These are phyloP conservation scores for Podiceps cristatus DNA, from an alignment of 2,113 vertebrate species.

Conservation along the genomic window DNA sequence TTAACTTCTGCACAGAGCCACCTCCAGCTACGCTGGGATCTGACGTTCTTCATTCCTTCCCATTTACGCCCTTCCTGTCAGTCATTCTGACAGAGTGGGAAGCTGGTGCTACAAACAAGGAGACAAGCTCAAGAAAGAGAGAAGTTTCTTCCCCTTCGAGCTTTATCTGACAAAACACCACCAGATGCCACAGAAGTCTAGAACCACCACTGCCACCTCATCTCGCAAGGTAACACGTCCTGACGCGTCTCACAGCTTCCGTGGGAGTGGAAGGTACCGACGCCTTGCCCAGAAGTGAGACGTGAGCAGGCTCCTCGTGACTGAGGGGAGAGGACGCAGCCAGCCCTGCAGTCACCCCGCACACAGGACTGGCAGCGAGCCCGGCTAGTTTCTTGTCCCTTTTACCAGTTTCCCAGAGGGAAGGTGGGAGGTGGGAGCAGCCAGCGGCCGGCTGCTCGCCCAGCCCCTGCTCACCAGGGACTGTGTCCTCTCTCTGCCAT, in stretches of 20 bases:
- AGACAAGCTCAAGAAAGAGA: not conserved
- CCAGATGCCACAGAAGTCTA: slow-evolving; percentile 10
- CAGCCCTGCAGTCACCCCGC: not conserved
- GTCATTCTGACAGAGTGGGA: slow-evolving; percentile 46
- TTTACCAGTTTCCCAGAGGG: not conserved
- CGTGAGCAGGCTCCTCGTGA: not conserved
- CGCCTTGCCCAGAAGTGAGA: not conserved
- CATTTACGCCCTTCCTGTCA: not conserved
- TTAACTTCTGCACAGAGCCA: not conserved
- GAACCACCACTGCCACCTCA: not conserved
- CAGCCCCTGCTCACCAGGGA: not conserved
- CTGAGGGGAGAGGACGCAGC: not conserved
- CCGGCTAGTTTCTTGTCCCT: not conserved
- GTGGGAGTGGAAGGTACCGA: accelerated
- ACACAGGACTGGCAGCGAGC: not conserved
- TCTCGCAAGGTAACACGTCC: not conserved
- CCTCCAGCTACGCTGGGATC: not conserved
- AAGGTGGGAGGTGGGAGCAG: not conserved
- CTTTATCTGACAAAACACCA: not conserved
- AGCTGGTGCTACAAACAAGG: slow-evolving; percentile 11
- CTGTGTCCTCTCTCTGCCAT: accelerated
- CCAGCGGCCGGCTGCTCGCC: not conserved
- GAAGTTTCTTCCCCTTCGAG: not conserved
- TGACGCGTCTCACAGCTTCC: accelerated
- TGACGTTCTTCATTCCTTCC: not conserved